Conservation (phyloP, 2,797 vertebrate species). For the Crax fasciolata region DNA sequence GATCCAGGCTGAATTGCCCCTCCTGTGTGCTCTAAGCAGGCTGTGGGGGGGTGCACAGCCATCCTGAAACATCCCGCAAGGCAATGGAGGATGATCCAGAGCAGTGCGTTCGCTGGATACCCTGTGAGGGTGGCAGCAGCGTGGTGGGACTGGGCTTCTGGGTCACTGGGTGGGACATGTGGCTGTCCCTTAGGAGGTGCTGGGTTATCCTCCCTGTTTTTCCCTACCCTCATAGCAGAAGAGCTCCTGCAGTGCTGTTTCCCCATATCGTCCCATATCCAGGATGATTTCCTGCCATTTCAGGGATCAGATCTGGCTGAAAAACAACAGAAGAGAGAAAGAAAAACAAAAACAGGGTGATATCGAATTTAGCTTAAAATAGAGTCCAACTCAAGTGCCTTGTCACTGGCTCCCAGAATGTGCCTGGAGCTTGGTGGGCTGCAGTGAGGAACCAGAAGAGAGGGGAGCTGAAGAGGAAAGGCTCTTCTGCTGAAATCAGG, state of each 20-base stretch:
- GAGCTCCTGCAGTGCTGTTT: background rate
- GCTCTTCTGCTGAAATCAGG: background rate
- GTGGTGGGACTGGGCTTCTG: background rate
- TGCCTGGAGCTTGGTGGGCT: background rate
- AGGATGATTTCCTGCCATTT: constrained; percentile 17
- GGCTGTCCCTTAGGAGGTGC: background rate
- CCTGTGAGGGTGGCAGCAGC: background rate
- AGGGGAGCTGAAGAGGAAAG: background rate
- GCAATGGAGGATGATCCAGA: rapidly evolving
- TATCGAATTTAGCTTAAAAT: background rate
- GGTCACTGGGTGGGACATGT: background rate
- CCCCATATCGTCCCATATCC: background rate
- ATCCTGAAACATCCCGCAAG: rapidly evolving
- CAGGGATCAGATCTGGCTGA: background rate
- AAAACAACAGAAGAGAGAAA: background rate
- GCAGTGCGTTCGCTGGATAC: rapidly evolving
- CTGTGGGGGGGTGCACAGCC: rapidly evolving
- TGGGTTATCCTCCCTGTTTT: background rate
- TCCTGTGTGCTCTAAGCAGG: rapidly evolving
- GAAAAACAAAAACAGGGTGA: rapidly evolving
- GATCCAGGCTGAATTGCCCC: background rate
- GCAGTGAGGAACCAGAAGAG: background rate
- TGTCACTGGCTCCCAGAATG: background rate
- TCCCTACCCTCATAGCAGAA: background rate
- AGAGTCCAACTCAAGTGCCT: background rate